Percentiles rank a stretch among this genome's conserved stretches.
Evolutionary conservation across 2,113 vertebrate species (phyloP).

Genomic region (Platanista minor): DNA sequence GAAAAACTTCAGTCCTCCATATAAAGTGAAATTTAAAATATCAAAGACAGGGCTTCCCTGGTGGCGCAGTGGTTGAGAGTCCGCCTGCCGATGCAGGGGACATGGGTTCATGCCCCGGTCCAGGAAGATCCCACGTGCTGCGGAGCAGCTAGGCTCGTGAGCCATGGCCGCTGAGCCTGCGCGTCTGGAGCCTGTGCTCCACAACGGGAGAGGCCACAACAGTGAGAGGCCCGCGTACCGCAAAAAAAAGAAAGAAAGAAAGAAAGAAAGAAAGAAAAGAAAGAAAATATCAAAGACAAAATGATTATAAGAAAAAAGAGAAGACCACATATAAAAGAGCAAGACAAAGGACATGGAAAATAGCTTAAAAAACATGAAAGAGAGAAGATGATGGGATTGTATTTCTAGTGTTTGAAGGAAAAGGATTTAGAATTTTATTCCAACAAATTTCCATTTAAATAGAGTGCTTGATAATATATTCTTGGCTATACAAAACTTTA

Average conservation of each 20-base stretch:
- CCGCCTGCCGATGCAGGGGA: too few species aligned
- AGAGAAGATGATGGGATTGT: background rate
- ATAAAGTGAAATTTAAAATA: background rate
- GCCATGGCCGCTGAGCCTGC: too few species aligned
- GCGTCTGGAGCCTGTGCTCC: too few species aligned
- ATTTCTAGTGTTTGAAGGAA: background rate
- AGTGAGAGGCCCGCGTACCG: too few species aligned
- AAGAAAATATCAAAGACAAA: background rate
- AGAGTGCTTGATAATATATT: background rate
- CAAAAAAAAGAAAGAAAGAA: too few species aligned
- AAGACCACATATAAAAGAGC: background rate
- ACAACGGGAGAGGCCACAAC: too few species aligned
- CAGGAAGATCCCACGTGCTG: too few species aligned
- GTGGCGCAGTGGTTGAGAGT: too few species aligned
- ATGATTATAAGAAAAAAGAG: background rate
- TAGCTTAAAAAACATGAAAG: background rate
- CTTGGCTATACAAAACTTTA: background rate
- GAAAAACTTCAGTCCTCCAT: background rate
- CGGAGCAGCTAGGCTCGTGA: too few species aligned
- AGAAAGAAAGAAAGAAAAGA: too few species aligned
- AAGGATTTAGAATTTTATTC: background rate
- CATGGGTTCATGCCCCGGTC: too few species aligned
- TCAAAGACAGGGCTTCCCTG: too few species aligned
- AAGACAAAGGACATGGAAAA: background rate
- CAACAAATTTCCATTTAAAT: background rate